Evolutionary conservation across 1,140 invertebrate genomes (phyloP).

Genomic region (Schmidtea mediterranea): DNA sequence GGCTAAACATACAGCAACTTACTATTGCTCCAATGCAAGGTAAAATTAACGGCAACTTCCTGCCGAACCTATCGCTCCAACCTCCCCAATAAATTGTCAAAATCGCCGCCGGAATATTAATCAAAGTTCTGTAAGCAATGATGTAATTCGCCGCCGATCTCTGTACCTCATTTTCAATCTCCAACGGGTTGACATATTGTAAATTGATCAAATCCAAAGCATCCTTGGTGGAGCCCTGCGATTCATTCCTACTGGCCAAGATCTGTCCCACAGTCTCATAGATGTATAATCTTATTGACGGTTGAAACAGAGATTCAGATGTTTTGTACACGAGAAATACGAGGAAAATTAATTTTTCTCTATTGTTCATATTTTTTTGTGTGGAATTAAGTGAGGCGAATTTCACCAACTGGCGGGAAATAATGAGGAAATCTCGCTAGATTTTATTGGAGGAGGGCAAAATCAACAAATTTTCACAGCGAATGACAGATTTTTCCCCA

Average conservation of each 20-base stretch:
- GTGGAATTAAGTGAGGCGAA: too few species aligned
- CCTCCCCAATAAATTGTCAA: constrained; percentile 22
- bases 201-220: constrained; percentile 8
- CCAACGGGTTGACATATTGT: constrained; percentile 1
- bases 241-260: not conserved
- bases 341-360: not conserved
- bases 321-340: constrained; percentile 25
- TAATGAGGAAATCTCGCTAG: too few species aligned
- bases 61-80: constrained; percentile 21
- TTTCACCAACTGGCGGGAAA: too few species aligned
- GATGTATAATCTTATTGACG: constrained; percentile 18
- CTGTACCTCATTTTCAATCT: constrained; percentile 15
- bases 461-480: too few species aligned
- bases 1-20: constrained; percentile 15
- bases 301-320: constrained; percentile 22
- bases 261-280: constrained; percentile 12
- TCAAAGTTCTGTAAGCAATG: constrained; percentile 18
- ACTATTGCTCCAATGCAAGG: constrained; percentile 18
- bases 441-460: too few species aligned
- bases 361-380: too few species aligned
- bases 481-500: too few species aligned
- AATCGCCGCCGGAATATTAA: constrained; percentile 20
- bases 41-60: constrained; percentile 24
- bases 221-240: constrained; percentile 10
- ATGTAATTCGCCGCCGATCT: constrained; percentile 14